Conservation (phyloP, 2,888 invertebrate genomes). For the Deilephila porcellus region DNA sequence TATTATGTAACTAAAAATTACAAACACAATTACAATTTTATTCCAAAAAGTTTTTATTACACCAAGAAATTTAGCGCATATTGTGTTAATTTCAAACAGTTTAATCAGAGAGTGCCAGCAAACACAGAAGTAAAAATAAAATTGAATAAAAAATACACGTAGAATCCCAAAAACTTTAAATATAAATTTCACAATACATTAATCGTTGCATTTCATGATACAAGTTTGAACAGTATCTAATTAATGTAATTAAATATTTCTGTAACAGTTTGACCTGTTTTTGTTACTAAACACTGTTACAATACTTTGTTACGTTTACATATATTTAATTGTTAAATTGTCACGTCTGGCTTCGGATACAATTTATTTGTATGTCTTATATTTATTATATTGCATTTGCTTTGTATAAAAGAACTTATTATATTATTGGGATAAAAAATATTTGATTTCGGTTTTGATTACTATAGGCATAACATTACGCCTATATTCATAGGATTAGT, state of each 20-base stretch:
- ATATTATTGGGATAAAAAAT: not conserved
- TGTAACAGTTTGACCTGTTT: slow-evolving; percentile 40
- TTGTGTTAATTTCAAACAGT: too few species aligned
- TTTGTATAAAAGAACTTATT: not conserved
- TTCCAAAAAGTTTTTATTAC: too few species aligned
- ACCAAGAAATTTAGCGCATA: too few species aligned
- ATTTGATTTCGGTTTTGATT: too few species aligned
- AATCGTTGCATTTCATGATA: slow-evolving; percentile 8
- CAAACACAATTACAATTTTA: not conserved
- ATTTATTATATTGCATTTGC: not conserved
- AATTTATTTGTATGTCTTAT: not conserved
- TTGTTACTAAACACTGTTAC: slow-evolving; percentile 34
- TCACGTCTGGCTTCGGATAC: not conserved
- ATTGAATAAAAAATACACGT: not conserved
- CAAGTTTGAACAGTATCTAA: slow-evolving; percentile 31
- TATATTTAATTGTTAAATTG: not conserved
- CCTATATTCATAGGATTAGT: too few species aligned
- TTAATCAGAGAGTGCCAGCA: too few species aligned
- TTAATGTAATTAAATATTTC: slow-evolving; percentile 41
- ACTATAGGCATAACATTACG: too few species aligned
- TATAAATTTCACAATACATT: not conserved
- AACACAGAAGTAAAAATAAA: not conserved
- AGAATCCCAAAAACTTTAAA: not conserved
- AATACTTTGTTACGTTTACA: slow-evolving; percentile 11
- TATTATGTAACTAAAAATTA: not conserved